Base-by-base conservation (phyloP, 2,113 vertebrate genomes). In the Limnothrissa miodon region DNA sequence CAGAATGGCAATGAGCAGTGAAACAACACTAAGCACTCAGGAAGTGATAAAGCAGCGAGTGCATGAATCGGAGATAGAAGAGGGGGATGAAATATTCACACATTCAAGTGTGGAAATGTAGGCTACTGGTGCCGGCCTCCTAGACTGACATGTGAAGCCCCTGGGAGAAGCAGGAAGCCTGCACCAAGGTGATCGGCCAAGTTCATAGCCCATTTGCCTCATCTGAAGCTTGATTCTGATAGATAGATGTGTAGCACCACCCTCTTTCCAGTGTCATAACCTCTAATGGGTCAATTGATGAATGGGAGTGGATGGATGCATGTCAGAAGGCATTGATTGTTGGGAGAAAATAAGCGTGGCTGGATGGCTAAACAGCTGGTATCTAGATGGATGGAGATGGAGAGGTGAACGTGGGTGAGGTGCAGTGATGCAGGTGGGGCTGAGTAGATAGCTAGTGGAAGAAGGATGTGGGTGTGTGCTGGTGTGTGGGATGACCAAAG, bases 21-120 rank as follows among this genome's bases (percentile, higher is more conserved):
- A 89, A 92, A 94, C 93, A 92, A 89, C 87, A 90, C 90, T 91
- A 92, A 92, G 92, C 90, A 93, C 94, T 95, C 92, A 92, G 89
- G 89, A 85, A 82, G 85, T 36, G 59, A 81, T 82, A 19, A 51
- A n/a, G 59, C 23, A 80, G 5, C 56, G 23, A 51, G 23, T 39
- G 86, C 84, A 25, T 82, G 87, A 92, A 91, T 91, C 93, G 91
- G 88, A 87, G 89, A 89, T 83, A 79, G 85, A 70, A 86, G 84
- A 88, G 86, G 80, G 1, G 44, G 66, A 92, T 94, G 11, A 93
- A 93, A 89, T 93, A 93, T 95, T 94, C 78, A 94, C 89, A 89
- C 70, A 39, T 44, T 78, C 78, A 83, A 82, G 78, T 85, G 87
- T 85, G 81, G 89, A 84, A 87, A 88, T 48, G 74, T 80, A 53